phyloP scores from a whole-genome alignment of 2,797 vertebrate genomes.

The Champsocephalus gunnari region DNA sequence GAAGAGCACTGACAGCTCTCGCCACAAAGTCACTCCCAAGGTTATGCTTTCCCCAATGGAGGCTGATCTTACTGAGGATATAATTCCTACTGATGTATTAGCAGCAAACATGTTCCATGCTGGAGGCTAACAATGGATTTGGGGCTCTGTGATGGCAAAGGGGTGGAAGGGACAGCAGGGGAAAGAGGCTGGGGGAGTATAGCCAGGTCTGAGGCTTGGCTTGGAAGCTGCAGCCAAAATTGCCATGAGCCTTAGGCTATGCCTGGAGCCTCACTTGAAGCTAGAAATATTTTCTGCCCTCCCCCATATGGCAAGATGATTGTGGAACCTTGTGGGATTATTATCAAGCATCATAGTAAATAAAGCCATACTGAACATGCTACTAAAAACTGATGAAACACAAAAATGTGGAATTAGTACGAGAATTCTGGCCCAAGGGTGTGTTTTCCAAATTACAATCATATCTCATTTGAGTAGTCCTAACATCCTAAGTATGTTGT shows the following conservation, averaged over 20 bases:
- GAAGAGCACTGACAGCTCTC: conserved; percentile 63
- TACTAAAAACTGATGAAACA: conserved; percentile 56
- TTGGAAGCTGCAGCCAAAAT: conserved; percentile 61
- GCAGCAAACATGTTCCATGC: conserved; percentile 75
- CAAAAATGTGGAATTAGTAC: conserved; percentile 22
- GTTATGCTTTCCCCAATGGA: conserved; percentile 74
- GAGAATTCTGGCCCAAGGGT: conserved; percentile 1
- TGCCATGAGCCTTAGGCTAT: conserved; percentile 71
- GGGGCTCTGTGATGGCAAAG: conserved; percentile 40
- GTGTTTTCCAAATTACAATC: conserved; percentile 41
- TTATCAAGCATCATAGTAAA: conserved; percentile 62
- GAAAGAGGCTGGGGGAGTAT: conserved; percentile 45
- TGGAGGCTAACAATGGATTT: conserved; percentile 77
- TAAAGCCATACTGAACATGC: conserved; percentile 61
- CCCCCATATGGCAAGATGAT: conserved; percentile 71
- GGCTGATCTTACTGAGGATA: conserved; percentile 74
- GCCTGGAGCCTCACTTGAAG: conserved; percentile 70
- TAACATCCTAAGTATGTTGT: conserved; percentile 6
- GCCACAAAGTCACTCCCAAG: conserved; percentile 82
- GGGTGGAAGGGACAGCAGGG: conserved; percentile 35
- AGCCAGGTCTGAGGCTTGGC: conserved; percentile 50
- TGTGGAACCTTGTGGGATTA: conserved; percentile 61
- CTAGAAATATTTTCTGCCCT: conserved; percentile 59
- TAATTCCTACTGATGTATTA: conserved; percentile 80
- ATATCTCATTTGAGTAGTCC: conserved; percentile 17